Conservation (phyloP, 2,797 vertebrate genomes). For the Halcyon badia region DNA sequence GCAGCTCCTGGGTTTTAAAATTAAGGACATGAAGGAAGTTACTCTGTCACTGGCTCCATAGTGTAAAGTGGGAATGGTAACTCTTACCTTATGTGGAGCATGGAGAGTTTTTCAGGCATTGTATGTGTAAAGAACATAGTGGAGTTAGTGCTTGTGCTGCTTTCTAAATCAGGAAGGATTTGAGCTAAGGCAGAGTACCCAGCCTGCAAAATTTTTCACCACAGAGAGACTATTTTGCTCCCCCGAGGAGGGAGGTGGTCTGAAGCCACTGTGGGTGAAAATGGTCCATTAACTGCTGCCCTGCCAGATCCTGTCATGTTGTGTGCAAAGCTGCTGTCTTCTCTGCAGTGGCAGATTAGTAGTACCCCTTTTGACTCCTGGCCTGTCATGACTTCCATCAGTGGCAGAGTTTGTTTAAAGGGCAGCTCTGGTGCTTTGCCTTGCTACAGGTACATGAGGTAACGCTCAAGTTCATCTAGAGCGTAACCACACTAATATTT, state of each 20-base stretch:
- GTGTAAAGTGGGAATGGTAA: neutral
- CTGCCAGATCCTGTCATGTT: neutral
- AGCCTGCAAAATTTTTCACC: neutral
- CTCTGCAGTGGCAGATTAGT: neutral
- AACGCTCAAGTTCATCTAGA: rapidly evolving
- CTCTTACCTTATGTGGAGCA: neutral
- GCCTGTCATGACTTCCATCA: neutral
- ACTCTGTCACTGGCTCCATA: neutral
- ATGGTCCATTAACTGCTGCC: neutral
- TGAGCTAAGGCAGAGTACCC: neutral
- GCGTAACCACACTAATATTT: too few relatives aligned
- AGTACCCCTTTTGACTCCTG: neutral
- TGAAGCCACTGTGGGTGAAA: neutral
- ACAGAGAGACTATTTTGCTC: neutral
- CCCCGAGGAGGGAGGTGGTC: neutral
- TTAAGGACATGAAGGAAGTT: neutral
- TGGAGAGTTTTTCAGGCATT: neutral
- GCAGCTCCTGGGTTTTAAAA: neutral
- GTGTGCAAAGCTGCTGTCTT: neutral
- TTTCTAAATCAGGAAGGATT: neutral
- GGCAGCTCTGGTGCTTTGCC: neutral
- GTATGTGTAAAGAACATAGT: neutral
- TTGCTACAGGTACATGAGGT: neutral
- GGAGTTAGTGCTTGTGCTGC: neutral
- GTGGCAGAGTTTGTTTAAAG: neutral